Conservation (phyloP, 2,797 vertebrate genomes). For the Aeoliscus strigatus region DNA sequence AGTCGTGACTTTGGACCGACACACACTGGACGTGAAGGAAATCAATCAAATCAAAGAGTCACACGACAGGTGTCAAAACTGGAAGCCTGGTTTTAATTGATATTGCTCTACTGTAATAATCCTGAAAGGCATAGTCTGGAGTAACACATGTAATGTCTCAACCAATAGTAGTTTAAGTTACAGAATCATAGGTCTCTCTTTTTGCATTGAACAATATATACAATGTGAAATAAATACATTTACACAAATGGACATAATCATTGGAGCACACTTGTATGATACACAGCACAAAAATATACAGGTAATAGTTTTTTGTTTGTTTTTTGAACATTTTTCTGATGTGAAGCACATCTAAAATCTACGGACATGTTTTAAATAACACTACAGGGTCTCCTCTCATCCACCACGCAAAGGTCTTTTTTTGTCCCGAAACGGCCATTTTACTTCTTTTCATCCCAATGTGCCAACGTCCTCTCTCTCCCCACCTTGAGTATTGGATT, state of each 20-base stretch:
- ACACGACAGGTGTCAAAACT: constrained; percentile 87
- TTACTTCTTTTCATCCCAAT: constrained; percentile 47
- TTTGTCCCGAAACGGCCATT: no score
- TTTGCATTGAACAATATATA: constrained; percentile 99
- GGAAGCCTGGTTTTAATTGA: constrained; percentile 99
- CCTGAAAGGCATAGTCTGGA: constrained; percentile 99
- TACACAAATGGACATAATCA: constrained; percentile 99
- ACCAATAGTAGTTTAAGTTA: constrained; percentile 97
- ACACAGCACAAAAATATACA: constrained; percentile 99
- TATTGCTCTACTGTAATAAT: constrained; percentile 99
- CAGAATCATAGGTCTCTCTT: constrained; percentile 99
- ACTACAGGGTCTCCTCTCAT: constrained; percentile 88
- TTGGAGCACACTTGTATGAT: constrained; percentile 99
- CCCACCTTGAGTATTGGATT: no score
- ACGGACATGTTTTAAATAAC: constrained; percentile 90
- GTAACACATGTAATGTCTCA: constrained; percentile 97
- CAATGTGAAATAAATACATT: constrained; percentile 99
- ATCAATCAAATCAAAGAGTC: constrained; percentile 66
- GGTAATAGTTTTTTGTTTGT: constrained; percentile 78
- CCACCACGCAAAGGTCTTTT: constrained; percentile 51
- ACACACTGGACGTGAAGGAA: no score
- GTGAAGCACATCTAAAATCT: constrained; percentile 99
- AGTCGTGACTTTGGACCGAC: no score
- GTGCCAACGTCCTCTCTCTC: constrained; percentile 55
- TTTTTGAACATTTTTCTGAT: constrained; percentile 91